phyloP scores from a whole-genome alignment of 2,888 invertebrate genomes.

The Caenorhabditis sulstoni region DNA sequence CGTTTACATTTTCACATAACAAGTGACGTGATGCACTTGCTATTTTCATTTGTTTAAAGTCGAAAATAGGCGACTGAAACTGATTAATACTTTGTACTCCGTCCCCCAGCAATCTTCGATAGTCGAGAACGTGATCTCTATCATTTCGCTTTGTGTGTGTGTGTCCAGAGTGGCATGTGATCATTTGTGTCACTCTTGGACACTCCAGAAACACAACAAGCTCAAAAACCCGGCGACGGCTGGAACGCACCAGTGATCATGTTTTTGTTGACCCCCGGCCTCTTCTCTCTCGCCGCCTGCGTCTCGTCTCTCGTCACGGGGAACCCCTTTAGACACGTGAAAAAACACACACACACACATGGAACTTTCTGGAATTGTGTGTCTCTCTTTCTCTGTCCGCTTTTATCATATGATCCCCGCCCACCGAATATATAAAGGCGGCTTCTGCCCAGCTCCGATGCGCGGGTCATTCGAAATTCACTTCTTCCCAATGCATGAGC shows the following conservation, averaged over 20 bases:
- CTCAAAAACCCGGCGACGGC: slow-evolving; percentile 30
- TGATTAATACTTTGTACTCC: too few relatives aligned
- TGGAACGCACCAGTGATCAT: slow-evolving; percentile 45
- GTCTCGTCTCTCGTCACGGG: slow-evolving; percentile 29
- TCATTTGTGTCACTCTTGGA: not conserved
- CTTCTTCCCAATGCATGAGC: slow-evolving; percentile 9
- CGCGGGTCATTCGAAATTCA: not conserved
- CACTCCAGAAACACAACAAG: slow-evolving; percentile 23
- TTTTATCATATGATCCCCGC: not conserved
- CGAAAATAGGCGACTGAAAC: too few relatives aligned
- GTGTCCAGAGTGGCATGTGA: not conserved
- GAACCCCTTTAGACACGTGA: not conserved
- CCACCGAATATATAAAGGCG: slow-evolving; percentile 1
- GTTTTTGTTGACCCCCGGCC: slow-evolving; percentile 32
- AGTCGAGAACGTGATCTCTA: too few relatives aligned
- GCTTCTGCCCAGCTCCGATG: not conserved
- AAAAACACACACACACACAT: not conserved
- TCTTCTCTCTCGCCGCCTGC: slow-evolving; percentile 12
- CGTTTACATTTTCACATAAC: not conserved
- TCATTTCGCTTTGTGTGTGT: too few relatives aligned
- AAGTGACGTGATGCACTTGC: slow-evolving; percentile 8
- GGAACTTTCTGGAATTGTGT: slow-evolving; percentile 1
- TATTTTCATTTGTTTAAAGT: too few relatives aligned
- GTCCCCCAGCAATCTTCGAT: too few relatives aligned
- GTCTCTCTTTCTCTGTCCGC: not conserved